Base-by-base conservation (phyloP, 1,140 invertebrate genomes). In the Drosophila novamexicana region DNA sequence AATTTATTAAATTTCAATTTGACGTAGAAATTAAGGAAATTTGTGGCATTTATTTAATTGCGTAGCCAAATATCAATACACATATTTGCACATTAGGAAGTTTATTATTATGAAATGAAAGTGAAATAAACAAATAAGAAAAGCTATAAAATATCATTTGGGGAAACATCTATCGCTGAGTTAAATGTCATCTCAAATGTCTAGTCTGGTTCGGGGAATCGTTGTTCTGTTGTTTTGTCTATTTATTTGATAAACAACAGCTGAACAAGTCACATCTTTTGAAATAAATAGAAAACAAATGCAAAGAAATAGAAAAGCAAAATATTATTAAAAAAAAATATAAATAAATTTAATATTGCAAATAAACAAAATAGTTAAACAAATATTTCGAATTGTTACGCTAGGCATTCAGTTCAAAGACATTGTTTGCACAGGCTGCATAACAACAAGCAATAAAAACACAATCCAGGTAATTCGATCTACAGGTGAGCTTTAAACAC, bases 341-440 rank as follows among this genome's bases (percentile, higher is more conserved):
- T 0, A 29, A 29, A 29, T 5, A 50, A 62, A 62, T 37, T 64
- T 42, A 70, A 71, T 47, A 65, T 62, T 29, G 36, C 34, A 42
- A 50, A 39, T 50, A 74, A 69, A 50, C 42, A 50, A 40, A 65
- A 42, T 63, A 63, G 1, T 29, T 29, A 29, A 2, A 16, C 12
- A 71, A 85, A 85, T 85, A 78, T 57, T 78, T 86, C 32, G 32
- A 86, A 88, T 86, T 57, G 22, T 73, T 83, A 32, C 45, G 37
- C 2, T 14, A 44, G 69, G 45, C 62, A 76, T 49, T 66, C 16
- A 77, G 32, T 59, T 44, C 50, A 34, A 75, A 56, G 74, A 65
- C 57, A 58, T 39, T 81, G 64, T 85, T 85, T 82, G 69, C 81
- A 58, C 82, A 78, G 83, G 65, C 69, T 71, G 82, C 67, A 32